phyloP scores from a whole-genome alignment of 2,888 invertebrate genomes.

The Cephus nigrinus region DNA sequence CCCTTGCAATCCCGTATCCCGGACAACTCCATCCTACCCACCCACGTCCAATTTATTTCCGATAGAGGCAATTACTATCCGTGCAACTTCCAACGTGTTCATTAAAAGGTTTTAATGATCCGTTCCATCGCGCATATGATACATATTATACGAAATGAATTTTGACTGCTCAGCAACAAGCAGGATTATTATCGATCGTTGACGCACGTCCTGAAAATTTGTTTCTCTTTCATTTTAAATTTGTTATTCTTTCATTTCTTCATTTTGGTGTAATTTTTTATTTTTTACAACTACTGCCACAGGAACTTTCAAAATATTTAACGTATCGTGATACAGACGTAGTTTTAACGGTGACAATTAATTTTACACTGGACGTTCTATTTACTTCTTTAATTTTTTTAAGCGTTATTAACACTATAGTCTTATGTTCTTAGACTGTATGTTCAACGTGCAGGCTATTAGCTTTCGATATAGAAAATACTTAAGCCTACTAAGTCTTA shows the following conservation, averaged over 20 bases:
- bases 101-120: constrained; percentile 36
- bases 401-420: background rate
- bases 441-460: background rate
- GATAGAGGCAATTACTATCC: constrained; percentile 40
- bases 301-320: background rate
- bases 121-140: constrained; percentile 19
- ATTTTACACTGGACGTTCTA: background rate
- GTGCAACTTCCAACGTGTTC: constrained; percentile 33
- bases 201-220: background rate
- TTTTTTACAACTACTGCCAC: background rate
- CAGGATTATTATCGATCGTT: background rate
- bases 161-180: background rate
- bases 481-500: background rate
- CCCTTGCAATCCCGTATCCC: constrained; percentile 5
- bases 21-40: constrained; percentile 25
- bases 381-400: background rate
- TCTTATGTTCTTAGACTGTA: background rate
- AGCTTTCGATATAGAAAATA: background rate
- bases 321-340: background rate
- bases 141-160: background rate
- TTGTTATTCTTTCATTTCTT: background rate
- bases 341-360: too few relatives aligned
- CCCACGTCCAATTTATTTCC: constrained; percentile 42
- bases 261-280: background rate
- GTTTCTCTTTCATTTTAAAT: background rate